Percentiles rank a stretch among this genome's conserved stretches.
These are phyloP conservation scores for Patiria miniata DNA, from an alignment of 35 echinoderm and acorn worm genomes.

Conservation along the genomic window DNA sequence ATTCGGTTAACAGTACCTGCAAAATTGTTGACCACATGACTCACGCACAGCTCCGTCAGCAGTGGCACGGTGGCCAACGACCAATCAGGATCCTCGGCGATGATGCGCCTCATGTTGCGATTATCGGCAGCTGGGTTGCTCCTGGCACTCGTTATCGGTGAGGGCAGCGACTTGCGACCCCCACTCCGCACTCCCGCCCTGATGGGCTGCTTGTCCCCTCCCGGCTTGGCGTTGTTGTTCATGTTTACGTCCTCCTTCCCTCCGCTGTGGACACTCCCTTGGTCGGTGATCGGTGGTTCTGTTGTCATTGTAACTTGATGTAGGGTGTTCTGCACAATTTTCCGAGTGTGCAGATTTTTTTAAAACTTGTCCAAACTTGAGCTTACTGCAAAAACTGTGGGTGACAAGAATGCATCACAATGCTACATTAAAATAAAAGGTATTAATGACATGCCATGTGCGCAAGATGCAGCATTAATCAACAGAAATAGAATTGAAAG, in stretches of 20 bases:
- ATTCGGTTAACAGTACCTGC: constrained; percentile 56
- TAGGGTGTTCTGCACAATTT: too few species aligned
- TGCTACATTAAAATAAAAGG: too few species aligned
- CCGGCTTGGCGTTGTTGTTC: constrained; percentile 54
- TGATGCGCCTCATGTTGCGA: constrained; percentile 91
- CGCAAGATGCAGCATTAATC: too few species aligned
- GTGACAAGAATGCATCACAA: too few species aligned
- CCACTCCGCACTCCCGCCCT: constrained; percentile 56
- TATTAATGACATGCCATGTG: too few species aligned
- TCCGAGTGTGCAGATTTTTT: too few species aligned
- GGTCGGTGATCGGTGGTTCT: constrained; percentile 67
- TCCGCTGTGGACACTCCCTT: constrained; percentile 31
- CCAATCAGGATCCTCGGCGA: constrained; percentile 98
- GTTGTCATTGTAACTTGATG: constrained; percentile 28
- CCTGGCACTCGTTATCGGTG: constrained; percentile 90
- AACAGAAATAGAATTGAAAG: too few species aligned
- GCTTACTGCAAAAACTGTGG: too few species aligned
- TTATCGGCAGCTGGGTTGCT: constrained; percentile 88
- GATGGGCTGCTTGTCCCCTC: constrained; percentile 26
- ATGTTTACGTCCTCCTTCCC: constrained; percentile 62
- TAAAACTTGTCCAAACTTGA: too few species aligned
- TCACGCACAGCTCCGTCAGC: constrained; percentile 89
- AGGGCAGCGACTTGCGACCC: constrained; percentile 70
- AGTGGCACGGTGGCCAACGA: constrained; percentile 96
- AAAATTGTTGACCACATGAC: constrained; percentile 91